Percentiles rank a stretch among this genome's conserved stretches.
Conservation (phyloP, 2,113 vertebrate species). For the Mola mola region DNA sequence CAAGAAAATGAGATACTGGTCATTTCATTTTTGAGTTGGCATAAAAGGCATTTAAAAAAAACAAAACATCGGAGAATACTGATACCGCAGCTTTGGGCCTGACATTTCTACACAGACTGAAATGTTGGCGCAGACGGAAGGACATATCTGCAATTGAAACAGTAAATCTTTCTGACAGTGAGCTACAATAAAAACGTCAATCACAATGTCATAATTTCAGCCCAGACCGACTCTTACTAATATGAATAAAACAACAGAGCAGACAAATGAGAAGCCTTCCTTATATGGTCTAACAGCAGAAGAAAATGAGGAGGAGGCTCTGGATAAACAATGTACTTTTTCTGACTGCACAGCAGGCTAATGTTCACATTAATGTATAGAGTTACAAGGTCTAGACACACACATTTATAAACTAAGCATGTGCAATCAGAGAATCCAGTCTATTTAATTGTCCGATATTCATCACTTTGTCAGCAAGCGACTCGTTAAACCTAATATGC, state of each 20-base stretch:
- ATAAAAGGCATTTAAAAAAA: constrained; percentile 1
- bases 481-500: constrained; percentile 76
- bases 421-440: constrained; percentile 66
- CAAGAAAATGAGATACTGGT: constrained; percentile 7
- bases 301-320: constrained; percentile 43
- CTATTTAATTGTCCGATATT: constrained; percentile 73
- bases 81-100: constrained; percentile 20
- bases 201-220: constrained; percentile 37
- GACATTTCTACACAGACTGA: constrained; percentile 35
- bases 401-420: constrained; percentile 66
- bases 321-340: constrained; percentile 63
- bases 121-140: constrained; percentile 11
- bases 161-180: constrained; percentile 37
- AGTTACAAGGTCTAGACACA: constrained; percentile 63
- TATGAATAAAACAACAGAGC: constrained; percentile 36
- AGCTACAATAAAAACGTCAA: constrained; percentile 46
- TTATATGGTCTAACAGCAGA: constrained; percentile 25
- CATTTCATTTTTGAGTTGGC: constrained; percentile 12
- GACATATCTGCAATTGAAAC: constrained; percentile 9
- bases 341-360: constrained; percentile 44
- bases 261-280: constrained; percentile 11
- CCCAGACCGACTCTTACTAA: constrained; percentile 13
- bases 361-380: constrained; percentile 76
- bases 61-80: constrained; percentile 3
- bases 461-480: constrained; percentile 80